A percentile compares a stretch with the other conserved stretches of the same genome.
Conservation (phyloP, 2,113 vertebrate species). For the Thoracochromis brauschi region DNA sequence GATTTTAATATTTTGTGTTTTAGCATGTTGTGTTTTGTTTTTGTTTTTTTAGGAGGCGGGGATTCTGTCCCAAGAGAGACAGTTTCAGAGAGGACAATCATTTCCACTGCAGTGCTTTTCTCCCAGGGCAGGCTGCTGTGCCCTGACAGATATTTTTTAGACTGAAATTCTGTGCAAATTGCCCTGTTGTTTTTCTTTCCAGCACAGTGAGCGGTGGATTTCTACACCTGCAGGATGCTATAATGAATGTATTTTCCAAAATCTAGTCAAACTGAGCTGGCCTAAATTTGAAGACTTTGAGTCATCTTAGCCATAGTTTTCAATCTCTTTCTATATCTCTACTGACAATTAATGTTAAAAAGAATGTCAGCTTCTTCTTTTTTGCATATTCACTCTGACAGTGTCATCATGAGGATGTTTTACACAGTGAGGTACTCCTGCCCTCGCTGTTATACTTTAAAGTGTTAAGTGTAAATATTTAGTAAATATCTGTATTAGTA, state of each 20-base stretch:
- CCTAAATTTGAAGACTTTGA: background rate
- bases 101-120: background rate
- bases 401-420: background rate
- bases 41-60: background rate
- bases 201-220: background rate
- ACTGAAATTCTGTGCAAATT: slow-evolving; percentile 2
- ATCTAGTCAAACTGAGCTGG: background rate
- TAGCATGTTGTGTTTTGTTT: background rate
- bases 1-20: background rate
- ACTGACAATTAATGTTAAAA: background rate
- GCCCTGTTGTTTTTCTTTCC: slow-evolving; percentile 1
- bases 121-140: background rate
- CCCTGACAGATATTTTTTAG: background rate
- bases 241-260: background rate
- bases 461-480: background rate
- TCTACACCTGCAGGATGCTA: background rate
- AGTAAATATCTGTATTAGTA: background rate
- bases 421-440: background rate
- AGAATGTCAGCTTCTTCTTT: background rate
- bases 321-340: background rate
- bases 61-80: background rate
- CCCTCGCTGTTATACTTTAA: background rate
- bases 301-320: background rate
- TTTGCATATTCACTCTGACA: background rate
- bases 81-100: background rate